A percentile compares a stretch with the other conserved stretches of the same genome.
Evolutionary conservation across 1,140 invertebrate species (phyloP).

Genomic region (Macrostomum lignano): DNA sequence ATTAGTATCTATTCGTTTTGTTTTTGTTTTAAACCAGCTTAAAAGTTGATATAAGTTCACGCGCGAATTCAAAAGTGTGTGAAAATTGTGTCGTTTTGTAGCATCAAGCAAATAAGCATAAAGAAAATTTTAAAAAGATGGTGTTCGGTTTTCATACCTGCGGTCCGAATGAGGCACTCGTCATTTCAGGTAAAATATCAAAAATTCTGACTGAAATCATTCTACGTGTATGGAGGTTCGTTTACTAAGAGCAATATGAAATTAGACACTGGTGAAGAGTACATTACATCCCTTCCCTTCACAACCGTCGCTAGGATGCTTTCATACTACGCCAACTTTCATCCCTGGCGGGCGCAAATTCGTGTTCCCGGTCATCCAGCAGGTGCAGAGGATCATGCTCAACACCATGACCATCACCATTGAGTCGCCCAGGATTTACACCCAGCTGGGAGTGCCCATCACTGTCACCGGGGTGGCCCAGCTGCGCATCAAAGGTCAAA

Average conservation of each 20-base stretch:
- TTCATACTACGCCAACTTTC: slow-evolving; percentile 27
- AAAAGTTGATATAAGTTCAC: too few species aligned
- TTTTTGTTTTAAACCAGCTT: too few species aligned
- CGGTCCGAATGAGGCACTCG: slow-evolving; percentile 78
- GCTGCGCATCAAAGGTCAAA: slow-evolving; percentile 70
- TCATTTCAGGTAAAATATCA: slow-evolving; percentile 51
- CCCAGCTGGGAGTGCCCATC: slow-evolving; percentile 75
- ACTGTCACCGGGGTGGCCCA: slow-evolving; percentile 85
- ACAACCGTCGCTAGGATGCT: slow-evolving; percentile 19
- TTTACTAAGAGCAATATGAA: too few species aligned
- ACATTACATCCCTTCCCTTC: too few species aligned
- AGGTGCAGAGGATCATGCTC: slow-evolving; percentile 70
- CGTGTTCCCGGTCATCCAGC: slow-evolving; percentile 74
- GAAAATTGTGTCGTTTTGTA: slow-evolving; percentile 1
- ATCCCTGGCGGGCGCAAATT: slow-evolving; percentile 79
- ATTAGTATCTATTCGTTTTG: too few species aligned
- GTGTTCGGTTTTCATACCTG: slow-evolving; percentile 78
- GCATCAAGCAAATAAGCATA: not conserved
- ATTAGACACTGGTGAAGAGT: too few species aligned
- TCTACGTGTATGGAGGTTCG: too few species aligned
- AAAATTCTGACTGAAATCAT: not conserved
- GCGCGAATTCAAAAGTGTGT: too few species aligned
- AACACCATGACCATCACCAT: slow-evolving; percentile 65
- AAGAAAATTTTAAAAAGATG: slow-evolving; percentile 30
- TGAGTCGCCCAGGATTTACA: slow-evolving; percentile 45